These are phyloP conservation scores for Enteromius argenteus DNA, from an alignment of 2,797 vertebrate genomes.

Conservation along the genomic window DNA sequence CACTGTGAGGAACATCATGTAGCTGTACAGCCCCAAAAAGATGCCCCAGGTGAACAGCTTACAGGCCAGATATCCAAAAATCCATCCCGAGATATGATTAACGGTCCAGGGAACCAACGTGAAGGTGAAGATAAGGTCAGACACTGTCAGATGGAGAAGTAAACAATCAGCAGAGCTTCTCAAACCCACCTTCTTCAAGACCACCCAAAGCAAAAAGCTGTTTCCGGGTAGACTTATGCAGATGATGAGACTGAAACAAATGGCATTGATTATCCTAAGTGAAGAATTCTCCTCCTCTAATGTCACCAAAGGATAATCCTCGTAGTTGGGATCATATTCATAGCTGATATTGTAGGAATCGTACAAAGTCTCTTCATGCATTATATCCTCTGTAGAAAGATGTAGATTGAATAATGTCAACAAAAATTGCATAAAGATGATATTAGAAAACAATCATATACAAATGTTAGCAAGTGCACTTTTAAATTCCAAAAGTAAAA, in stretches of 20 bases:
- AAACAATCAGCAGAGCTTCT: conserved; percentile 58
- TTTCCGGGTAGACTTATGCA: conserved; percentile 62
- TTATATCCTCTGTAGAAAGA: conserved; percentile 6
- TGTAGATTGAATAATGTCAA: background rate
- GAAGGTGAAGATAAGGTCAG: conserved; percentile 63
- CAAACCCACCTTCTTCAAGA: conserved; percentile 55
- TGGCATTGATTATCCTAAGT: background rate
- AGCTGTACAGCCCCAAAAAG: conserved; percentile 66
- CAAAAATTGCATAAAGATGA: background rate
- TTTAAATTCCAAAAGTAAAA: background rate
- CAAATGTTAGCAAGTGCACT: background rate
- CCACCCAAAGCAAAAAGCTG: conserved; percentile 54
- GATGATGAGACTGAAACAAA: conserved; percentile 54
- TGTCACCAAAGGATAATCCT: background rate
- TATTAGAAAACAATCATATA: background rate
- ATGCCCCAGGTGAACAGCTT: conserved; percentile 55
- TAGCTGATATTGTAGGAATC: background rate
- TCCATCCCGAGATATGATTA: conserved; percentile 53
- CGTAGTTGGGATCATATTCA: background rate
- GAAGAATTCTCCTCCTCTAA: background rate
- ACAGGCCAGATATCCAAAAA: conserved; percentile 63
- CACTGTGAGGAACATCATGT: conserved; percentile 65
- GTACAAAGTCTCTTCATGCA: background rate
- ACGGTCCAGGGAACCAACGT: conserved; percentile 61
- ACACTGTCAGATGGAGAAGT: conserved; percentile 63